These are phyloP conservation scores for Calonectris borealis DNA, from an alignment of 2,113 vertebrate species.

Conservation along the genomic window DNA sequence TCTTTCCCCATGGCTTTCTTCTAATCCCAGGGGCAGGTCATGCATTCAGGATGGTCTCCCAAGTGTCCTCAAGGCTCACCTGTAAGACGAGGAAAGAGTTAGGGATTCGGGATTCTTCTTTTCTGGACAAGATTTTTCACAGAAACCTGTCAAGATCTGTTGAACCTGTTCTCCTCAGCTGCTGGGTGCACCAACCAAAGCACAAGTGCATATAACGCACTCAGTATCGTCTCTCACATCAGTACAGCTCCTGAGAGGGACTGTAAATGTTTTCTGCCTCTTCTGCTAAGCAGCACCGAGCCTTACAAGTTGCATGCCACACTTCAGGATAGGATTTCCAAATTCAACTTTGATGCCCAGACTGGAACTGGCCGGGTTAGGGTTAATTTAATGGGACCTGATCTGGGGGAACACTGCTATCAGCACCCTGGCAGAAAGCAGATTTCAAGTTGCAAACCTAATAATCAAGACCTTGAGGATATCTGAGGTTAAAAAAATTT, in stretches of 20 bases:
- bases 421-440: not conserved
- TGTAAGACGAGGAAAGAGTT: slow-evolving; percentile 24
- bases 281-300: not conserved
- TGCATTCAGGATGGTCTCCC: not conserved
- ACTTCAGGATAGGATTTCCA: not conserved
- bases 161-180: not conserved
- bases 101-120: not conserved
- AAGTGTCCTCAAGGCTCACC: slow-evolving; percentile 24
- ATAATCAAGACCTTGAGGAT: not conserved
- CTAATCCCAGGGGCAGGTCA: not conserved
- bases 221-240: not conserved
- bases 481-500: not conserved
- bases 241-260: not conserved
- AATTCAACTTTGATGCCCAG: not conserved
- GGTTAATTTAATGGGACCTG: not conserved
- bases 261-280: not conserved
- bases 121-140: not conserved
- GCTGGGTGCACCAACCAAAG: not conserved
- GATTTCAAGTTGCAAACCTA: not conserved
- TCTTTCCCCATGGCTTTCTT: slow-evolving; percentile 41
- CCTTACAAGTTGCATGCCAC: not conserved
- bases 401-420: not conserved
- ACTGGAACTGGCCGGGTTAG: not conserved
- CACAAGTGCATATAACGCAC: not conserved
- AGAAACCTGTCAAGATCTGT: not conserved